A percentile compares a stretch with the other conserved stretches of the same genome.
These are phyloP conservation scores for Coregonus sp. DNA, from an alignment of 2,797 vertebrate species.

Conservation along the genomic window DNA sequence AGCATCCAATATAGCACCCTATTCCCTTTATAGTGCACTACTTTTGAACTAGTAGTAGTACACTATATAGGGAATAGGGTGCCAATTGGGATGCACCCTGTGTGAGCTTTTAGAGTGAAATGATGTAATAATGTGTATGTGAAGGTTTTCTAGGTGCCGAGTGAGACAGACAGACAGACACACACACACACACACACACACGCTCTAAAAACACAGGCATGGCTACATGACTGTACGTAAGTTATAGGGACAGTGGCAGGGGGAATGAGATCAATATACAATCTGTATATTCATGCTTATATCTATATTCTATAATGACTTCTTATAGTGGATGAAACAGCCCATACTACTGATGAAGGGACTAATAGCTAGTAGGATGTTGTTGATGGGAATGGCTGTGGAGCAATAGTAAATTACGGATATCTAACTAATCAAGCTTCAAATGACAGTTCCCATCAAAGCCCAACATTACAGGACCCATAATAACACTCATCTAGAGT, in stretches of 20 bases:
- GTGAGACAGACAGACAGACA: background rate
- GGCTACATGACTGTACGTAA: slow-evolving; percentile 25
- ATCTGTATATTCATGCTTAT: background rate
- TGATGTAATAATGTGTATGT: slow-evolving; percentile 9
- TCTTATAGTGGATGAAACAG: background rate
- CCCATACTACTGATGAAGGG: background rate
- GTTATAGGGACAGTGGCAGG: slow-evolving; percentile 3
- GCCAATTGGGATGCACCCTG: background rate
- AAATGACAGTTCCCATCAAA: slow-evolving; percentile 58
- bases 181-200: background rate
- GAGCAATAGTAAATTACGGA: slow-evolving; percentile 8
- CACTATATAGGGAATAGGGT: background rate
- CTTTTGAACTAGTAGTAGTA: background rate
- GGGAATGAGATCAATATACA: background rate
- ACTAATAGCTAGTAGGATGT: slow-evolving; percentile 1
- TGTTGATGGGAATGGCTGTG: background rate
- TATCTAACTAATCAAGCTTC: slow-evolving; percentile 35
- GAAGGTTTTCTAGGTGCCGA: slow-evolving; percentile 15
- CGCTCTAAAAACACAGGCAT: slow-evolving; percentile 30
- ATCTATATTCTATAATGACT: background rate
- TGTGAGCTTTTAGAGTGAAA: slow-evolving; percentile 19
- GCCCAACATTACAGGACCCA: slow-evolving; percentile 51
- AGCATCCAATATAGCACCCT: background rate
- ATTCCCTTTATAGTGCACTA: background rate
- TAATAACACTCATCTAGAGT: background rate